Evolutionary conservation across 2,797 vertebrate genomes (phyloP).

Genomic region (Caiman crocodilus): DNA sequence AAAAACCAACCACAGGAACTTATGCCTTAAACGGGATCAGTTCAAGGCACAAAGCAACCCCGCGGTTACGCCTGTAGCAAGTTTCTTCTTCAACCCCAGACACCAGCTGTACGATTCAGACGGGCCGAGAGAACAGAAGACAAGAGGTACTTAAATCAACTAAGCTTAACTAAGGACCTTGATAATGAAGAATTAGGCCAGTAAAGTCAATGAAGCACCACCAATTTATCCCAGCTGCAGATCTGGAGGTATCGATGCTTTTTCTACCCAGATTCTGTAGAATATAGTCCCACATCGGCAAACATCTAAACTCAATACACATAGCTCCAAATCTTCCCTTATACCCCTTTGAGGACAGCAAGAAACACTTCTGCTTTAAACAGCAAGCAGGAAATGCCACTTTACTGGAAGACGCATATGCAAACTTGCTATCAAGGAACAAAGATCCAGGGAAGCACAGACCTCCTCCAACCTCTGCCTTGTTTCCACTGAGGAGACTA

Average conservation of each 20-base stretch:
- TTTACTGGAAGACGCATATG: not conserved
- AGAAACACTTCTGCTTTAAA: not conserved
- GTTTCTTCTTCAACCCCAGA: not conserved
- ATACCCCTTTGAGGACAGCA: not conserved
- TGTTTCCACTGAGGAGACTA: not conserved
- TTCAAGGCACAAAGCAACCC: not conserved
- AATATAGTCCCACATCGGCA: rapidly evolving
- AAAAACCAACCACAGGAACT: not conserved
- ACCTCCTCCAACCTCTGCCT: not conserved
- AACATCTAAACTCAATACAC: not conserved
- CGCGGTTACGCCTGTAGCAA: not conserved
- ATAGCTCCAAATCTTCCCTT: not conserved
- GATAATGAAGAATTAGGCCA: not conserved
- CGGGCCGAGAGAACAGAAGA: not conserved
- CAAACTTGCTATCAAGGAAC: not conserved
- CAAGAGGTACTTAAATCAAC: not conserved
- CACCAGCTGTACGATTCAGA: not conserved
- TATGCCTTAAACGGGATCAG: not conserved
- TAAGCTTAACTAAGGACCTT: not conserved
- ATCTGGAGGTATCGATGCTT: not conserved
- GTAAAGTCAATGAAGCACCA: not conserved
- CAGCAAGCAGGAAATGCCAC: not conserved
- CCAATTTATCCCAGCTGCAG: not conserved
- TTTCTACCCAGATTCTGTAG: not conserved
- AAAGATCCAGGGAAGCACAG: not conserved